Evolutionary conservation across 37 sponge, comb jelly and placozoan species (phyloP).

Genomic region (Bolinopsis microptera): DNA sequence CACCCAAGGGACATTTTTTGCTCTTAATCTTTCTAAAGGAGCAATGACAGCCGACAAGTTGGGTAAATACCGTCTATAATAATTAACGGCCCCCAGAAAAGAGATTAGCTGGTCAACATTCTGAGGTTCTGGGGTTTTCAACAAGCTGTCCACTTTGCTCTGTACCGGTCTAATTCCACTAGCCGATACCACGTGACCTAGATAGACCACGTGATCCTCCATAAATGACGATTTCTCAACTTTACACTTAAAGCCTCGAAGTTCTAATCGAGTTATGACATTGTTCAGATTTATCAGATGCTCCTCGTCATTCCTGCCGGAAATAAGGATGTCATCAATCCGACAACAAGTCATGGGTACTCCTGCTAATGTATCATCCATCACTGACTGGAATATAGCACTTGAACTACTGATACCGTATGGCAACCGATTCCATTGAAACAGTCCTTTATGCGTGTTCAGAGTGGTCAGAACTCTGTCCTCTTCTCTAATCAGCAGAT

Average conservation of each 20-base stretch:
- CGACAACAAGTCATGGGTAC: background rate
- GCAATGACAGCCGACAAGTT: background rate
- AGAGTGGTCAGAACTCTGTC: constrained; percentile 43
- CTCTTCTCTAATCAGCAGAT: constrained; percentile 63
- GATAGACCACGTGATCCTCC: background rate
- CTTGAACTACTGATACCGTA: constrained; percentile 31
- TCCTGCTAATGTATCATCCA: background rate
- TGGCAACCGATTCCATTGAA: constrained; percentile 57
- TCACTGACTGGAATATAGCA: background rate
- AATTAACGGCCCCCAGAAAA: too few relatives aligned
- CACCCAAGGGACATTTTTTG: background rate
- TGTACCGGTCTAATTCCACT: background rate
- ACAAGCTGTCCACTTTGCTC: constrained; percentile 2
- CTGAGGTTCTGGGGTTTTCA: background rate
- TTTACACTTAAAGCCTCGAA: background rate
- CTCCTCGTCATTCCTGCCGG: background rate
- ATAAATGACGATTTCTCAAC: background rate
- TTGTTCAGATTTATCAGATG: background rate
- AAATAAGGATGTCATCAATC: background rate
- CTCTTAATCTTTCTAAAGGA: too few relatives aligned
- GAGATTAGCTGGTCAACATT: background rate
- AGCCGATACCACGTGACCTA: background rate
- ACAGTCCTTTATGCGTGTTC: constrained; percentile 74
- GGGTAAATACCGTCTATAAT: background rate
- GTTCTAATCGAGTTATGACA: background rate